phyloP scores from a whole-genome alignment of 2,797 vertebrate genomes.

The Falco peregrinus region DNA sequence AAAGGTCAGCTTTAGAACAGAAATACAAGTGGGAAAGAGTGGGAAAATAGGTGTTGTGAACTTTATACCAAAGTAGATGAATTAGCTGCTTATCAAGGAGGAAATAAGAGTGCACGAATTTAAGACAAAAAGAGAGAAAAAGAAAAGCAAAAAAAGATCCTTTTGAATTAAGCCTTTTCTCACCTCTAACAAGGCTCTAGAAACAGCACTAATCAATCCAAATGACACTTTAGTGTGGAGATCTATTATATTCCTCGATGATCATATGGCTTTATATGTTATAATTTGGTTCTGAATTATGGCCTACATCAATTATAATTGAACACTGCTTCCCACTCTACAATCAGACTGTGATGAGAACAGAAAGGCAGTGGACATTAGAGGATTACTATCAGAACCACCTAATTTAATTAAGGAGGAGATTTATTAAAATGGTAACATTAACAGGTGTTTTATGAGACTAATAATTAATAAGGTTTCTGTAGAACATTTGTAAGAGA shows the following conservation, averaged over 20 bases:
- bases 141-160: not conserved
- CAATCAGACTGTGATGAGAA: slow-evolving; percentile 58
- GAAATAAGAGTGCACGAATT: not conserved
- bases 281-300: slow-evolving; percentile 71
- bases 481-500: slow-evolving; percentile 71
- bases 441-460: slow-evolving; percentile 72
- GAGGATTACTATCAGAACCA: slow-evolving; percentile 62
- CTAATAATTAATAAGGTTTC: slow-evolving; percentile 74
- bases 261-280: slow-evolving; percentile 72
- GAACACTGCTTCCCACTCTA: slow-evolving; percentile 43
- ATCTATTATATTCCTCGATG: slow-evolving; percentile 67
- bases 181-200: slow-evolving; percentile 60
- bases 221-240: slow-evolving; percentile 59
- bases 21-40: not conserved
- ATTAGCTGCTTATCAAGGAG: not conserved
- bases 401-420: slow-evolving; percentile 70
- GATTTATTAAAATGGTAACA: slow-evolving; percentile 72
- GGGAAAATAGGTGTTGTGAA: not conserved
- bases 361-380: slow-evolving; percentile 48
- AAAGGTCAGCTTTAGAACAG: slow-evolving; percentile 21
- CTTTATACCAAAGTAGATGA: not conserved
- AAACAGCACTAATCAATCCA: slow-evolving; percentile 70
- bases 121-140: not conserved
- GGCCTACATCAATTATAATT: slow-evolving; percentile 66
- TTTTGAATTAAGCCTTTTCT: slow-evolving; percentile 54